Base-by-base conservation (phyloP, 2,797 vertebrate genomes). In the Loris lydekkerianus region DNA sequence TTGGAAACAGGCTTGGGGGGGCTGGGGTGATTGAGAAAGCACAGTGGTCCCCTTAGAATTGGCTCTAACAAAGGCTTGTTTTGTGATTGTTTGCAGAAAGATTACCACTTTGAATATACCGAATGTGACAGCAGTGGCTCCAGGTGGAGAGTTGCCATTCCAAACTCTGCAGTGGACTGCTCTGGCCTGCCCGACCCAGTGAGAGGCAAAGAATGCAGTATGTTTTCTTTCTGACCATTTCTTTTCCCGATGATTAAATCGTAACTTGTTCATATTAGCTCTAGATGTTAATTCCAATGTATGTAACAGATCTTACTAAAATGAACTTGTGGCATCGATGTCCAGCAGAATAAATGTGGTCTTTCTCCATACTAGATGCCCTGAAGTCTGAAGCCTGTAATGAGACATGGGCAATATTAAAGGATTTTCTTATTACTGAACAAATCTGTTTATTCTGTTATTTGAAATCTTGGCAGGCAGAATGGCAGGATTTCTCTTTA, bases 71-170 rank as follows among this genome's bases (percentile, higher is more conserved):
- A 86, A 90, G 86, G 56, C 93, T 96, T 97, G 29, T 98, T 97
- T 97, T 99, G 88, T 98, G 72, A 98, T 98, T 98, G 86, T 97
- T 99, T 98, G 95, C 99, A 99, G 99, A 98, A 89, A 18, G 99
- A 99, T 98, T 99, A 99, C 98, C 99, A 99, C 98, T 99, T 99
- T 94, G 99, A 99, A 98, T 99, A 99, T 98, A 99, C 99, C 0
- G 99, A 99, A 96, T 99, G 99, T 89, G 99, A 99, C 98, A 99
- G 99, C 97, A 99, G 99, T 13, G 99, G 99, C 93, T 99, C 99
- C 90, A 99, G 99, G 93, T 99, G 99, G 99, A 99, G 99, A 96
- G 99, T 99, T 85, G 99, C 99, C 97, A 99, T 99, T 97, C 99
- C 99, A 0, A 99, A 99, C 67, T 98, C 93, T 0, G 98, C 98